These are phyloP conservation scores for Periparus ater DNA, from an alignment of 2,797 vertebrate genomes.

Conservation along the genomic window DNA sequence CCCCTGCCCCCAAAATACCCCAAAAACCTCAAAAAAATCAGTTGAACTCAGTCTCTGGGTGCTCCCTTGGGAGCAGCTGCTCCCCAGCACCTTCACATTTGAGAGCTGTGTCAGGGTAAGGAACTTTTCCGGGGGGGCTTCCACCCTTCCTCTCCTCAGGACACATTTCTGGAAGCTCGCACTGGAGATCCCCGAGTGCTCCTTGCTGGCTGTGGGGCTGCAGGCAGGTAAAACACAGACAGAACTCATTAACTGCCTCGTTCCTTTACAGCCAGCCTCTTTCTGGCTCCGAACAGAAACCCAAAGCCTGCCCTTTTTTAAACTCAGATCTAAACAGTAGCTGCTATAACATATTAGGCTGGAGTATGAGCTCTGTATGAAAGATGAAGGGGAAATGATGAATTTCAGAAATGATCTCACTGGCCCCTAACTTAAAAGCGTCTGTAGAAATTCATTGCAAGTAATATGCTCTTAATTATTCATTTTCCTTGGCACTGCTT, in stretches of 20 bases:
- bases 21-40: neutral
- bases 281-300: constrained; percentile 44
- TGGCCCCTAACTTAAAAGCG: constrained; percentile 74
- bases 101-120: neutral
- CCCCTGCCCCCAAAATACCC: neutral
- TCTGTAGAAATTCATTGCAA: constrained; percentile 73
- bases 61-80: neutral
- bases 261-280: neutral
- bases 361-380: constrained; percentile 23
- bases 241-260: neutral
- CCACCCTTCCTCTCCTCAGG: neutral
- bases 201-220: neutral
- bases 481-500: constrained; percentile 78
- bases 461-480: constrained; percentile 79
- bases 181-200: neutral
- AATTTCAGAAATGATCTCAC: constrained; percentile 69
- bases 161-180: neutral
- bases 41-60: neutral
- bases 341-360: constrained; percentile 62
- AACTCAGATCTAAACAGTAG: constrained; percentile 72
- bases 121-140: neutral
- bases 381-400: constrained; percentile 72
- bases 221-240: constrained; percentile 22
- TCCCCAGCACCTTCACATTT: neutral
- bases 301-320: constrained; percentile 37